Percentiles rank a stretch among this genome's conserved stretches.
Conservation (phyloP, 2,888 invertebrate genomes). For the Carpatolechia fugitivella region DNA sequence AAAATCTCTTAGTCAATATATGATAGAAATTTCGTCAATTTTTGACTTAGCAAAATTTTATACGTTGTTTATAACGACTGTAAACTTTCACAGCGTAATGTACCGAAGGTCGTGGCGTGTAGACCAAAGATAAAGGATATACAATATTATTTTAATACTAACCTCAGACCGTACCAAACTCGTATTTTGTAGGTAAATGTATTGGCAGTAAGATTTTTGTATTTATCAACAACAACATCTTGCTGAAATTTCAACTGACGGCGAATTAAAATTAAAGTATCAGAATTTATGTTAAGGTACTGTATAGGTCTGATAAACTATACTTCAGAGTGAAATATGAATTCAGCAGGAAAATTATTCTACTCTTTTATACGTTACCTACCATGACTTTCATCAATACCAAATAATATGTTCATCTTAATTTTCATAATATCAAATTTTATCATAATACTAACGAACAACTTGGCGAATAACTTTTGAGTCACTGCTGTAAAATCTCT, state of each 20-base stretch:
- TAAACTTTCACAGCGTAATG: constrained; percentile 61
- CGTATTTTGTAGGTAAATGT: constrained; percentile 64
- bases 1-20: constrained; percentile 77
- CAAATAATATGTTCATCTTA: constrained; percentile 21
- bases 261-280: background rate
- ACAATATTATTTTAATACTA: constrained; percentile 63
- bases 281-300: constrained; percentile 3
- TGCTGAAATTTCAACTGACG: background rate
- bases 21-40: constrained; percentile 76
- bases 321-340: constrained; percentile 24
- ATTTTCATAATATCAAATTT: constrained; percentile 20
- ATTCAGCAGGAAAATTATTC: constrained; percentile 28
- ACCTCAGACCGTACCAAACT: constrained; percentile 78
- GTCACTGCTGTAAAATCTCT: constrained; percentile 37
- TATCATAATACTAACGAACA: constrained; percentile 23
- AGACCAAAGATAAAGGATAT: constrained; percentile 75
- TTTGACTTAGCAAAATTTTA: constrained; percentile 79
- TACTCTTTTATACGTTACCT: constrained; percentile 39
- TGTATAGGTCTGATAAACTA: constrained; percentile 31
- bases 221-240: constrained; percentile 14
- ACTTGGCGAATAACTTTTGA: constrained; percentile 22
- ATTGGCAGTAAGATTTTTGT: constrained; percentile 39
- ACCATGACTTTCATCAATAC: constrained; percentile 26
- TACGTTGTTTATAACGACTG: constrained; percentile 73
- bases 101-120: constrained; percentile 68